Percentiles rank a stretch among this genome's conserved stretches.
These are phyloP conservation scores for Propithecus deckenii DNA, from an alignment of 2,797 vertebrate genomes.

Conservation along the genomic window DNA sequence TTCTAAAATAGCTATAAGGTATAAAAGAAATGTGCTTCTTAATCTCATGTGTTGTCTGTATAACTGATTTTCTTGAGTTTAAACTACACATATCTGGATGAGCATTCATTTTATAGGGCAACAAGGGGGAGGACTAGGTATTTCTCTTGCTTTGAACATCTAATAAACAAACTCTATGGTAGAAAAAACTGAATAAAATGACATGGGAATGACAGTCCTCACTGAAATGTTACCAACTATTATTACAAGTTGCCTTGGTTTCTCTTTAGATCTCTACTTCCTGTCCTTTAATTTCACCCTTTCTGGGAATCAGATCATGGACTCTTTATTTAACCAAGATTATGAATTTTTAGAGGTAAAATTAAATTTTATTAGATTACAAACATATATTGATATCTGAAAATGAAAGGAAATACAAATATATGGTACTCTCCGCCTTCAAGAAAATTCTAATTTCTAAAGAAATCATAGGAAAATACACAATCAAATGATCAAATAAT, in stretches of 20 bases:
- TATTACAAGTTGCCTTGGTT: not conserved
- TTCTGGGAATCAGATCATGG: not conserved
- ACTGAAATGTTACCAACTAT: not conserved
- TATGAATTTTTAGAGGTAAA: conserved; percentile 9
- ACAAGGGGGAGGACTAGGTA: not conserved
- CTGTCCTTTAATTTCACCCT: not conserved
- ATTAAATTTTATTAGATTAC: not conserved
- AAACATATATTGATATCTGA: not conserved
- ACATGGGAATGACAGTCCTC: not conserved
- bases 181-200: not conserved
- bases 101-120: not conserved
- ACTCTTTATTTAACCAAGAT: not conserved
- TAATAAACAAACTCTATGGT: not conserved
- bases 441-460: not conserved
- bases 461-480: not conserved
- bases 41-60: not conserved
- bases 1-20: not conserved
- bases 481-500: not conserved
- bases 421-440: not conserved
- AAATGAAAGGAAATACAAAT: not conserved
- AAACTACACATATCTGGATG: not conserved
- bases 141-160: not conserved
- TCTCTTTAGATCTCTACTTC: too few relatives aligned
- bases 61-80: not conserved
- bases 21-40: not conserved